phyloP scores from a whole-genome alignment of 2,113 vertebrate genomes.

The Picathartes gymnocephalus region DNA sequence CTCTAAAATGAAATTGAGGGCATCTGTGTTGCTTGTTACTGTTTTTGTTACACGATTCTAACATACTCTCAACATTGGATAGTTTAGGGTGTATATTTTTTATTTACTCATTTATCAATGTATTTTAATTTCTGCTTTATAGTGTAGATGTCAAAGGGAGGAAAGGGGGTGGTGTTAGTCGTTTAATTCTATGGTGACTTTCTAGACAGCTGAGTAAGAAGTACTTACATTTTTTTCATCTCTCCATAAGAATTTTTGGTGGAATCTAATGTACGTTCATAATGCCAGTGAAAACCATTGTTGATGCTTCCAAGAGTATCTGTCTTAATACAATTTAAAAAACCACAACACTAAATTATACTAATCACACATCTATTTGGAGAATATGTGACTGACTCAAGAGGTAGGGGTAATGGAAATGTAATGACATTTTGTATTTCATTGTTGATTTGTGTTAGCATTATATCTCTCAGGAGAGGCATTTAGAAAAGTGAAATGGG shows the following conservation, averaged over 20 bases:
- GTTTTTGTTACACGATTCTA: not conserved
- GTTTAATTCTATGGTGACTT: not conserved
- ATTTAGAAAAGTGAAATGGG: not conserved
- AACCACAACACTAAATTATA: not conserved
- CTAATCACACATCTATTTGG: not conserved
- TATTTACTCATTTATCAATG: not conserved
- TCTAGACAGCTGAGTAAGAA: not conserved
- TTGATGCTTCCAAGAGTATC: not conserved
- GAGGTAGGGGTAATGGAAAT: not conserved
- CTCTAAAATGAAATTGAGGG: not conserved
- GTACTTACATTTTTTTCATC: not conserved
- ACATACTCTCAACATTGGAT: not conserved
- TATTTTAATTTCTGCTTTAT: not conserved
- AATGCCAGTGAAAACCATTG: not conserved
- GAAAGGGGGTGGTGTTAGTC: accelerated
- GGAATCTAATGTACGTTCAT: not conserved
- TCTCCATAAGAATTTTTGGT: not conserved
- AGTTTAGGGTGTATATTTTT: not conserved
- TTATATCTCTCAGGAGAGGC: not conserved
- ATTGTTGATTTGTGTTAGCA: not conserved
- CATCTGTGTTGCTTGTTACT: not conserved
- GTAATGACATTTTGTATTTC: not conserved
- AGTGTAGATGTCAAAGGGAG: not conserved
- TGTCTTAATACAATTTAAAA: not conserved
- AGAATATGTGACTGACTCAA: not conserved